Percentiles rank a stretch among this genome's conserved stretches.
Evolutionary conservation across 1,140 invertebrate species (phyloP).

Genomic region (Ips typographus): DNA sequence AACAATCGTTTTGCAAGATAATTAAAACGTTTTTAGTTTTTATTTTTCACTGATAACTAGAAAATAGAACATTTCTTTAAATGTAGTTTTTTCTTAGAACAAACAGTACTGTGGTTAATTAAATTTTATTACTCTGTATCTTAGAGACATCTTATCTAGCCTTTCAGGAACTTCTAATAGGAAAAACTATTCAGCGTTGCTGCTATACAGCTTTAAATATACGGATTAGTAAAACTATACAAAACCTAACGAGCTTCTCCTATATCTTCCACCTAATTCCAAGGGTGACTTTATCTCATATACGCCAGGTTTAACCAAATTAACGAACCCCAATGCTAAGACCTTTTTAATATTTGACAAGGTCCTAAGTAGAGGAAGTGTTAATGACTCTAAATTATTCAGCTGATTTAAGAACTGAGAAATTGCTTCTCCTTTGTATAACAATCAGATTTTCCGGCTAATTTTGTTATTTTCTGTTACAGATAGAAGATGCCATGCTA

Average conservation of each 20-base stretch:
- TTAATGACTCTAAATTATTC: slow-evolving; percentile 31
- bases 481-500: slow-evolving; percentile 99
- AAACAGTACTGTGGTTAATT: too few relatives aligned
- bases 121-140: too few relatives aligned
- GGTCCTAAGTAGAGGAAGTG: slow-evolving; percentile 26
- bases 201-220: too few relatives aligned
- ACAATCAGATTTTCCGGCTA: neutral
- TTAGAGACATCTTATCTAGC: too few relatives aligned
- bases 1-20: slow-evolving; percentile 1
- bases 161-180: too few relatives aligned
- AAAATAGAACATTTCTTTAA: too few relatives aligned
- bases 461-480: slow-evolving; percentile 57
- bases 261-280: slow-evolving; percentile 14
- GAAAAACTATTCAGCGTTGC: too few relatives aligned
- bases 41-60: too few relatives aligned
- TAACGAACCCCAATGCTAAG: slow-evolving; percentile 13
- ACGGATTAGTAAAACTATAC: too few relatives aligned
- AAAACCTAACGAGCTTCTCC: neutral
- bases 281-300: slow-evolving; percentile 21
- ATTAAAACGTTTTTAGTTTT: too few relatives aligned
- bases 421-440: slow-evolving; percentile 11
- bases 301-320: slow-evolving; percentile 8
- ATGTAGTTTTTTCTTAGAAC: too few relatives aligned
- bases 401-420: slow-evolving; percentile 18
- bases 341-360: slow-evolving; percentile 32